Percentiles rank a stretch among this genome's conserved stretches.
phyloP scores from a whole-genome alignment of 2,113 vertebrate species.

The Sterna hirundo region DNA sequence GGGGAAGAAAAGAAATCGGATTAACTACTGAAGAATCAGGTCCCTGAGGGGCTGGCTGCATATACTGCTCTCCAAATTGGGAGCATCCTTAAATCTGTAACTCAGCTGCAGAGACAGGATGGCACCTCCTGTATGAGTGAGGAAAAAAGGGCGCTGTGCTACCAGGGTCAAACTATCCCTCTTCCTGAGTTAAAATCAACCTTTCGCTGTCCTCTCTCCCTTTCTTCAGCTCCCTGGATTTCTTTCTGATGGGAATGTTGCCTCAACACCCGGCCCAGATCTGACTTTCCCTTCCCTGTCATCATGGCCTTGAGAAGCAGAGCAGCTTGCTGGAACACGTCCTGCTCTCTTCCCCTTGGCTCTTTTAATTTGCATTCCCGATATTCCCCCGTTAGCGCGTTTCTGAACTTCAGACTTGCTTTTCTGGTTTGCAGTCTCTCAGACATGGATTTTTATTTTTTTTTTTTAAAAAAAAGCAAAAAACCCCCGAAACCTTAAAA shows the following conservation, averaged over 20 bases:
- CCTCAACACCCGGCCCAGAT: background rate
- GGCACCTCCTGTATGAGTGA: background rate
- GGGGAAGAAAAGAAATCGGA: background rate
- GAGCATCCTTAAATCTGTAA: background rate
- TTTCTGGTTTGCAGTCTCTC: background rate
- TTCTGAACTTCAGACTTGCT: background rate
- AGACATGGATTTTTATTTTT: background rate
- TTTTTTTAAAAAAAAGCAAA: background rate
- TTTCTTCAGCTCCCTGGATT: background rate
- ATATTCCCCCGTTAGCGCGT: rapidly evolving
- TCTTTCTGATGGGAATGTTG: background rate
- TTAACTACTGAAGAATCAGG: background rate
- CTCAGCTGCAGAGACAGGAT: background rate
- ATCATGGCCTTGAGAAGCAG: background rate
- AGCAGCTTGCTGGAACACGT: background rate
- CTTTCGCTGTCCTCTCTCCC: background rate
- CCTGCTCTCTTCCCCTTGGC: background rate
- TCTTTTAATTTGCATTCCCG: background rate
- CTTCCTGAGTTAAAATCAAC: background rate
- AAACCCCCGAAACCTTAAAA: background rate
- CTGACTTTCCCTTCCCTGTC: background rate
- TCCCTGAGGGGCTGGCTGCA: background rate
- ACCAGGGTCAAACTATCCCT: background rate
- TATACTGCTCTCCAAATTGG: background rate
- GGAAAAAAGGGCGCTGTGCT: background rate